Conservation (phyloP, 2,888 invertebrate genomes). For the Hemaris fuciformis region DNA sequence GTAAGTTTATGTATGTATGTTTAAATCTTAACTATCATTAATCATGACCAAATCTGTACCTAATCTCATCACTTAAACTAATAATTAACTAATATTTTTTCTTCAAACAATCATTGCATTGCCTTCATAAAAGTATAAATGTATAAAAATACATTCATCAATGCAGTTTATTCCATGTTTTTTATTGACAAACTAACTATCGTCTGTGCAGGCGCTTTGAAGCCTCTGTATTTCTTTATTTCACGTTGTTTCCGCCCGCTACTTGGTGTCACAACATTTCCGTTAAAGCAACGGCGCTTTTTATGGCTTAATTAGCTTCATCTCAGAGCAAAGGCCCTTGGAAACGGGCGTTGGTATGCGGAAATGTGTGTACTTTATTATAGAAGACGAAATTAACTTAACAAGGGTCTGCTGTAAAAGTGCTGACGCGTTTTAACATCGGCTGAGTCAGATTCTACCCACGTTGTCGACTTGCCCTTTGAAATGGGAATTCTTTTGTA, state of each 20-base stretch:
- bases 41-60: too few species aligned
- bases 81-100: too few species aligned
- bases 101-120: too few species aligned
- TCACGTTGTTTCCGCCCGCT: slow-evolving; percentile 27
- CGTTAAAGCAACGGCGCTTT: slow-evolving; percentile 58
- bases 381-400: slow-evolving; percentile 51
- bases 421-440: slow-evolving; percentile 27
- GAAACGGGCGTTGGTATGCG: slow-evolving; percentile 37
- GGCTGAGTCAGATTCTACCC: background rate
- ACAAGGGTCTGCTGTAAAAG: slow-evolving; percentile 41
- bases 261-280: slow-evolving; percentile 56
- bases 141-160: too few species aligned
- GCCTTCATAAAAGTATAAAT: too few species aligned
- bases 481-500: background rate
- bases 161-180: too few species aligned
- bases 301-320: slow-evolving; percentile 74
- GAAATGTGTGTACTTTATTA: slow-evolving; percentile 50
- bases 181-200: background rate
- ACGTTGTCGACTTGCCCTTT: background rate
- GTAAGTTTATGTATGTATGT: too few species aligned
- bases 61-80: too few species aligned
- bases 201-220: background rate
- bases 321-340: slow-evolving; percentile 45
- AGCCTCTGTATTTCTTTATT: slow-evolving; percentile 6
- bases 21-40: too few species aligned